These are phyloP conservation scores for Triplophysa yarkandensis DNA, from an alignment of 2,797 vertebrate genomes.

Conservation along the genomic window DNA sequence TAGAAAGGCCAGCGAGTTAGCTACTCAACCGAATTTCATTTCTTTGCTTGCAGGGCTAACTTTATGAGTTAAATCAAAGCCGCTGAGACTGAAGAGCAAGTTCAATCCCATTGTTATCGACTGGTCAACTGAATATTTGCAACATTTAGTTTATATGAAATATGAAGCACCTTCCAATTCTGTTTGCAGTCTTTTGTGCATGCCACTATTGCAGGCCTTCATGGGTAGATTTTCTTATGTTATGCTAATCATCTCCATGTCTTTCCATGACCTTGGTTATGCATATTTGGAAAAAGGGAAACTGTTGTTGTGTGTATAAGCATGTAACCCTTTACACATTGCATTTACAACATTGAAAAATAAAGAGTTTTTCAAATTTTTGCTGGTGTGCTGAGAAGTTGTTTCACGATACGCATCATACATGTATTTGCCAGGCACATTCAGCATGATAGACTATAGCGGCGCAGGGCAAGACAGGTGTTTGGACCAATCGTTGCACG, in stretches of 20 bases:
- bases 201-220: conserved; percentile 81
- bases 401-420: conserved; percentile 1
- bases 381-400: conserved; percentile 84
- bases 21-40: conserved; percentile 82
- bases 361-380: conserved; percentile 91
- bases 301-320: conserved; percentile 85
- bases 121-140: conserved; percentile 78
- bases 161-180: conserved; percentile 72
- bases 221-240: conserved; percentile 74
- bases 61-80: conserved; percentile 87
- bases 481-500: conserved; percentile 77
- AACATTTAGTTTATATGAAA: conserved; percentile 72
- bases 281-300: conserved; percentile 70
- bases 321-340: conserved; percentile 87
- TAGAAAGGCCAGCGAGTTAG: conserved; percentile 79
- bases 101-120: conserved; percentile 81
- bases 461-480: conserved; percentile 72
- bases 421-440: conserved; percentile 57
- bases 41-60: conserved; percentile 95
- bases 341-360: conserved; percentile 85
- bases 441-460: conserved; percentile 56
- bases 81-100: conserved; percentile 88
- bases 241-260: conserved; percentile 53
- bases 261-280: conserved; percentile 72
- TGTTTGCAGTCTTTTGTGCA: conserved; percentile 60